Evolutionary conservation across 2,797 vertebrate species (phyloP), one percentile per base, ranked within the genome.

Genomic region (Etheostoma nigrum): DNA sequence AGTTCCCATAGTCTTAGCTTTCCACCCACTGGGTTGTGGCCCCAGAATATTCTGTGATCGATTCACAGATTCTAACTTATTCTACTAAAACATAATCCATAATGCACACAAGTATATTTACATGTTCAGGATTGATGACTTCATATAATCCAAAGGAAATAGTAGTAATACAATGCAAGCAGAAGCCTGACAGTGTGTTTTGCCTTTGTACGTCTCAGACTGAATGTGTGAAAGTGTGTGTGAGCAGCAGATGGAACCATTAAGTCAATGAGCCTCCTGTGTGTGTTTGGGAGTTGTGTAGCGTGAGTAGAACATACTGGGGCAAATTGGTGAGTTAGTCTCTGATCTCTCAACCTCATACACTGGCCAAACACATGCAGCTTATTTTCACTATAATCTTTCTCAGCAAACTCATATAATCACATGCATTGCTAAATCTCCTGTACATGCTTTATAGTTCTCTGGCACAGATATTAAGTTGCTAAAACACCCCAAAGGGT

Each of bases 231-330:
- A 67, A 72, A 71, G 75, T 76, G 76, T 75, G 73, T 73, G 66
- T 75, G 80, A 73, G 67, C 86, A 95, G 94, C 96, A 98, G 96
- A 97, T 97, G 96, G 96, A 95, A 94, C 93, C 95, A 97, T 97
- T 96, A 97, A 95, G 95, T 95, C 94, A 96, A 96, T 96, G 96
- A 95, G 95, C 92, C 95, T 95, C 82, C 49, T 75, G 86, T 87
- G 90, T 89, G 82, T 82, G 72, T 89, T 83, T 93, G 93, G 92
- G 92, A 93, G 93, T 92, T 87, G 88, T 94, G 95, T 95, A 95
- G 95, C 90, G 90, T 95, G 95, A 95, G 95, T 92, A 93, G 94
- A 95, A 95, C 95, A 95, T 94, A 94, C 94, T 95, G 95, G 86
- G 94, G 93, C 91, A 94, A 93, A 95, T 71, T 95, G 93, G 91